Conservation (phyloP, 2,797 vertebrate genomes). For the Nannoperca australis region DNA sequence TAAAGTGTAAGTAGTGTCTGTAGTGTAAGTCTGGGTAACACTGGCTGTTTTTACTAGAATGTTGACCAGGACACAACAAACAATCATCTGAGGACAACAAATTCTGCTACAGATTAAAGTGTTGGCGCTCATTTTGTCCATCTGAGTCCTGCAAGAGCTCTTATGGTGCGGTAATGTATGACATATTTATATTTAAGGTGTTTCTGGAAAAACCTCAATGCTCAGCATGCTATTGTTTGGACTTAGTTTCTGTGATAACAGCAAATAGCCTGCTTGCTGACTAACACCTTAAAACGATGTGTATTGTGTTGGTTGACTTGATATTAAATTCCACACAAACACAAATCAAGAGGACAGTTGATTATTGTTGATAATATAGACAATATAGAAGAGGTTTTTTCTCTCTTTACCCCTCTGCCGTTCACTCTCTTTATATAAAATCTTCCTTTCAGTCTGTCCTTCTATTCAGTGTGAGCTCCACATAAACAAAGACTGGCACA, state of each 20-base stretch:
- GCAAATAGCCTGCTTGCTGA: not conserved
- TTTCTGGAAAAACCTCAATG: slow-evolving; percentile 2
- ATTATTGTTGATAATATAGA: not conserved
- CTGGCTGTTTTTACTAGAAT: not conserved
- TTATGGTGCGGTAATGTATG: slow-evolving; percentile 13
- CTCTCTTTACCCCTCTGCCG: not conserved
- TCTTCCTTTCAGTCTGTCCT: not conserved
- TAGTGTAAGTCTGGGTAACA: not conserved
- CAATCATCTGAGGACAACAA: not conserved
- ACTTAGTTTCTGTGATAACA: slow-evolving; percentile 22
- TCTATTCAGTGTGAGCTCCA: not conserved
- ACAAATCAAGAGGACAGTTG: not conserved
- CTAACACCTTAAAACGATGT: not conserved
- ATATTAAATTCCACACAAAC: not conserved
- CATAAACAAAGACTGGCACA: not conserved
- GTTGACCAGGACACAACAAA: not conserved
- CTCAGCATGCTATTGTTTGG: slow-evolving; percentile 10
- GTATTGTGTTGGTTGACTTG: slow-evolving; percentile 11
- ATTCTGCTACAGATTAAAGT: slow-evolving; percentile 28
- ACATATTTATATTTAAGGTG: slow-evolving; percentile 21
- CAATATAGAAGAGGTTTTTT: not conserved
- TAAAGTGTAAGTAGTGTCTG: not conserved
- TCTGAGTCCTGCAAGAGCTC: slow-evolving; percentile 22
- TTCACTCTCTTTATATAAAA: not conserved
- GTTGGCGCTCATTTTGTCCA: slow-evolving; percentile 26